These are phyloP conservation scores for Clamator glandarius DNA, from an alignment of 2,797 vertebrate species.

Conservation along the genomic window DNA sequence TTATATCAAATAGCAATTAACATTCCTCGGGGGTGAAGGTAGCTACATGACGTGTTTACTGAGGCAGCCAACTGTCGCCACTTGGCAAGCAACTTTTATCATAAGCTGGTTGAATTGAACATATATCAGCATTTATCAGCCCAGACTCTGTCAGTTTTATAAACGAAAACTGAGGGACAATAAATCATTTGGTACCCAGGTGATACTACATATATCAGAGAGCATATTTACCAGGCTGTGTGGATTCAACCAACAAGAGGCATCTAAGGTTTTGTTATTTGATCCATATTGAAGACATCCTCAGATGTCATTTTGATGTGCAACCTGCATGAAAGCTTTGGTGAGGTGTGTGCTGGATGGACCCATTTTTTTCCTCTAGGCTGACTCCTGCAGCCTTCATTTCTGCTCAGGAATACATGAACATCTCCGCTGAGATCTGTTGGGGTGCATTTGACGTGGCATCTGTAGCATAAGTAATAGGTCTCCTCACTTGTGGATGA, in stretches of 20 bases:
- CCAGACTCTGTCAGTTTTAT: constrained; percentile 84
- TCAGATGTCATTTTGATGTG: background rate
- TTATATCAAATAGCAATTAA: constrained; percentile 80
- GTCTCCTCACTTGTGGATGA: background rate
- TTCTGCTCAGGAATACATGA: background rate
- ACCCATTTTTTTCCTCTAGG: background rate
- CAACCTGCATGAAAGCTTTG: background rate
- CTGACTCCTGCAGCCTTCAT: background rate
- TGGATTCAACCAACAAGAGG: constrained; percentile 41
- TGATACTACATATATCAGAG: constrained; percentile 12
- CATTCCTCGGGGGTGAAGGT: constrained; percentile 83
- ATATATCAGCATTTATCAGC: constrained; percentile 83
- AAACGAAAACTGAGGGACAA: constrained; percentile 73
- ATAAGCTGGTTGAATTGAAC: constrained; percentile 79
- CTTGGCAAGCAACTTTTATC: constrained; percentile 85
- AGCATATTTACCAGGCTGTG: background rate
- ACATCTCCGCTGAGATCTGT: background rate
- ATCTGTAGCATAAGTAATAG: background rate
- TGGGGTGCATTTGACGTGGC: background rate
- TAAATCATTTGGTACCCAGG: constrained; percentile 74
- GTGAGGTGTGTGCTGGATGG: background rate
- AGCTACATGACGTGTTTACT: constrained; percentile 77
- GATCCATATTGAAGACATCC: background rate
- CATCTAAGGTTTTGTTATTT: constrained; percentile 20
- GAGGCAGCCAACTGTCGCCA: constrained; percentile 83